Percentiles rank a stretch among this genome's conserved stretches.
Conservation (phyloP, 2,888 invertebrate genomes). For the Alloplasta piceator region DNA sequence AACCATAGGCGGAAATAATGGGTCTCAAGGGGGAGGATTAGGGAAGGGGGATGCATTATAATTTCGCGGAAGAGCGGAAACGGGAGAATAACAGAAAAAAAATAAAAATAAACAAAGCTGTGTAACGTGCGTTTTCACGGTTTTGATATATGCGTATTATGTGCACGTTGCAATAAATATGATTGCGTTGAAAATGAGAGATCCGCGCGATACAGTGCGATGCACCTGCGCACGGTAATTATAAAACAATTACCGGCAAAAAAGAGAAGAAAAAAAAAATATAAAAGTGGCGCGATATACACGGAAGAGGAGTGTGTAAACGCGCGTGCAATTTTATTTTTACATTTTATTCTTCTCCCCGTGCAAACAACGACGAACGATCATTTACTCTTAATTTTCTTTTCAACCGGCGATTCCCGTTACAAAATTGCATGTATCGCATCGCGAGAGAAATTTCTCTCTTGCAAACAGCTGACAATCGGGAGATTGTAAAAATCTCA, state of each 20-base stretch:
- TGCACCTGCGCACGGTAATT: conserved; percentile 46
- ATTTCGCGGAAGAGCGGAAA: conserved; percentile 20
- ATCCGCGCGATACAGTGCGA: conserved; percentile 25
- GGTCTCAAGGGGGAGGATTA: background rate
- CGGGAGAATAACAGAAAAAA: background rate
- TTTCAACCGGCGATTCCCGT: conserved; percentile 48
- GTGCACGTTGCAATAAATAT: background rate
- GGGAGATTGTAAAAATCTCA: background rate
- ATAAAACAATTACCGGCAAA: conserved; percentile 29
- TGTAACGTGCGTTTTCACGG: conserved; percentile 15
- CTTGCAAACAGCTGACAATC: conserved; percentile 1
- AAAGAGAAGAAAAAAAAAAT: too few species aligned
- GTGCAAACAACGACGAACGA: background rate
- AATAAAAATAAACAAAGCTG: too few species aligned
- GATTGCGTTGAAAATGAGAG: conserved; percentile 10
- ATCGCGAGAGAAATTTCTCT: conserved; percentile 17
- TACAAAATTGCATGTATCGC: conserved; percentile 2
- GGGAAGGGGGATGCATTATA: background rate
- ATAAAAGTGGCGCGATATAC: too few species aligned
- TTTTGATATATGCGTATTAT: background rate
- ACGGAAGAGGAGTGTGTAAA: too few species aligned
- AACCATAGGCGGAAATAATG: conserved; percentile 26
- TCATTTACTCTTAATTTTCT: conserved; percentile 45
- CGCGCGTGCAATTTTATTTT: too few species aligned
- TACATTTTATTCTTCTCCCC: background rate